Conservation (phyloP, 2,888 invertebrate species). For the Drosophila mercatorum region DNA sequence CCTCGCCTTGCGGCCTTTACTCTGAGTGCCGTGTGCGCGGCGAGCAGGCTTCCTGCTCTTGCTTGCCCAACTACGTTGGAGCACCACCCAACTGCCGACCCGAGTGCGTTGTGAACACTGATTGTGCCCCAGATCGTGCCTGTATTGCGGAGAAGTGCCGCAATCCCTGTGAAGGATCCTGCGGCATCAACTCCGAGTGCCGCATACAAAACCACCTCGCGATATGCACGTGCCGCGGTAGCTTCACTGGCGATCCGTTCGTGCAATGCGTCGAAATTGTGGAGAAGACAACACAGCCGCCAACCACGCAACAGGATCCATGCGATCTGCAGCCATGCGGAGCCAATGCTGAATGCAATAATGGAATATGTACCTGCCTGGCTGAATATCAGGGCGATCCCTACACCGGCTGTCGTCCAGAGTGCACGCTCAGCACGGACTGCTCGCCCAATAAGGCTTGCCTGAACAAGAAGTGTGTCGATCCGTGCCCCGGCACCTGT, state of each 20-base stretch:
- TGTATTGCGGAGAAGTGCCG: constrained; percentile 90
- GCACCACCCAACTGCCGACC: constrained; percentile 89
- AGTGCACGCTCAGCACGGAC: constrained; percentile 94
- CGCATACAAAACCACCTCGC: constrained; percentile 90
- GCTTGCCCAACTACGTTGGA: constrained; percentile 88
- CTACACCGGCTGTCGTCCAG: constrained; percentile 93
- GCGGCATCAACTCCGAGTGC: constrained; percentile 90
- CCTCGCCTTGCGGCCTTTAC: constrained; percentile 90
- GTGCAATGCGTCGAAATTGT: constrained; percentile 86
- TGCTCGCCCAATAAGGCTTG: constrained; percentile 92
- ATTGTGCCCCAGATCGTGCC: constrained; percentile 88
- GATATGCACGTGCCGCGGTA: constrained; percentile 87
- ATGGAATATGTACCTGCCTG: constrained; percentile 91
- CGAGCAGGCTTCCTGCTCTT: constrained; percentile 88
- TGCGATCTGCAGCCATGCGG: constrained; percentile 95
- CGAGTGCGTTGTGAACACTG: constrained; percentile 87
- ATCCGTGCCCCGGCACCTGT: constrained; percentile 93
- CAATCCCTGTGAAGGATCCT: constrained; percentile 90
- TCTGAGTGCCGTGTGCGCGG: constrained; percentile 88
- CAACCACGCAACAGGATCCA: constrained; percentile 86
- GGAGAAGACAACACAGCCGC: constrained; percentile 85
- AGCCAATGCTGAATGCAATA: constrained; percentile 92
- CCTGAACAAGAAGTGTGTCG: constrained; percentile 92
- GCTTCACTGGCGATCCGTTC: constrained; percentile 89
- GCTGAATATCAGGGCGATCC: constrained; percentile 94